These are phyloP conservation scores for Procavia capensis DNA, from an alignment of 2,113 vertebrate species.

Conservation along the genomic window DNA sequence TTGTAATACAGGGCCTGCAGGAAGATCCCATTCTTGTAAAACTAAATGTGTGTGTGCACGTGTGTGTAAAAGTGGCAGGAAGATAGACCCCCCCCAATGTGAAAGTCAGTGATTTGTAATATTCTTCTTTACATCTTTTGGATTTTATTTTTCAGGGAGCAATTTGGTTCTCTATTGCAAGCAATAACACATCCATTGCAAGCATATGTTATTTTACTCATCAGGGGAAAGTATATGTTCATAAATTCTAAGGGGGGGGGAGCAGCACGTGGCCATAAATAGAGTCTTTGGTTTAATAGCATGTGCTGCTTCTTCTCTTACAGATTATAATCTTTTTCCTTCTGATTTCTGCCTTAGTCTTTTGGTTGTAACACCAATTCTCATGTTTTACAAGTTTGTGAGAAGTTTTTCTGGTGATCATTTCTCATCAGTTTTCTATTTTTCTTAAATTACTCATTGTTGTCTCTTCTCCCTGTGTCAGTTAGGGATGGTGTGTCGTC, in stretches of 20 bases:
- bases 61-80: not conserved
- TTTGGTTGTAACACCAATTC: slow-evolving; percentile 21
- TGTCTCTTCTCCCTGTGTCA: not conserved
- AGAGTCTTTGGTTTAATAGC: not conserved
- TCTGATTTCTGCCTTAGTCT: not conserved
- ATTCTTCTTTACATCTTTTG: slow-evolving; percentile 5
- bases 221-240: not conserved
- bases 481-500: not conserved
- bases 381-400: not conserved
- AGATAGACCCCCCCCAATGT: not conserved
- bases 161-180: not conserved
- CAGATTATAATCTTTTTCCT: not conserved
- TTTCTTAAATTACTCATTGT: slow-evolving; percentile 17
- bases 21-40: not conserved
- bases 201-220: not conserved
- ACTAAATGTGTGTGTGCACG: not conserved
- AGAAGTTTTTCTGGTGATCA: not conserved
- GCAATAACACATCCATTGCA: not conserved
- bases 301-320: not conserved
- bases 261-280: not conserved
- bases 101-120: not conserved
- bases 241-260: not conserved
- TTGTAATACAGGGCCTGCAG: not conserved
- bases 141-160: slow-evolving; percentile 36
- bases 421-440: slow-evolving; percentile 33